phyloP scores from a whole-genome alignment of 2,888 invertebrate genomes.

The Rhimphoctona megacephalus region DNA sequence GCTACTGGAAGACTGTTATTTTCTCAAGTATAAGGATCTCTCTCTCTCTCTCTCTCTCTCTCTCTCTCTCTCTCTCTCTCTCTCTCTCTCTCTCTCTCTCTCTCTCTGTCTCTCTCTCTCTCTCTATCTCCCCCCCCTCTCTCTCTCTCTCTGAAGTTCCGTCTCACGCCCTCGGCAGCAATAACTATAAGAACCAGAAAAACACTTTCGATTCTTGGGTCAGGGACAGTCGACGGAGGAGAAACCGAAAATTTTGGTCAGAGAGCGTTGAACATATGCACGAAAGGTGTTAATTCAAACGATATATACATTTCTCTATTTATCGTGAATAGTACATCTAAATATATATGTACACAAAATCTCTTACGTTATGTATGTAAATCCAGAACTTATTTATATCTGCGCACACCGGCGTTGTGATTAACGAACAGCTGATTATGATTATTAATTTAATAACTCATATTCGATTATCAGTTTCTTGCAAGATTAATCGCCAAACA shows the following conservation, averaged over 20 bases:
- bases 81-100: no score
- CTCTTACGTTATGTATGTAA: not conserved
- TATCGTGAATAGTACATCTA: not conserved
- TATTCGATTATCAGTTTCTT: not conserved
- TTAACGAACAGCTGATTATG: not conserved
- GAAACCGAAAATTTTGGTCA: constrained; percentile 69
- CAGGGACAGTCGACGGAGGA: constrained; percentile 74
- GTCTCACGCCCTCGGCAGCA: constrained; percentile 44
- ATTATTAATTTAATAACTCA: not conserved
- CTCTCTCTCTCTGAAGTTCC: constrained; percentile 44
- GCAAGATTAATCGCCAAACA: not conserved
- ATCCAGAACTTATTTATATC: not conserved
- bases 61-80: no score
- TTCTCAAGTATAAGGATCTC: constrained; percentile 42
- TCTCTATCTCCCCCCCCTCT: no score
- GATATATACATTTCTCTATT: not conserved
- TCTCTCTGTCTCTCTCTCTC: no score
- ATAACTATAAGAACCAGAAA: constrained; percentile 65
- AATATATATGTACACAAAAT: not conserved
- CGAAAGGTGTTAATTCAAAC: not conserved
- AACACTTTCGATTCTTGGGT: constrained; percentile 78
- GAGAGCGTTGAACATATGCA: not conserved
- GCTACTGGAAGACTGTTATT: constrained; percentile 13
- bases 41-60: no score
- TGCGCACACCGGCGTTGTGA: not conserved